Base-by-base conservation (phyloP, 1,140 invertebrate species). In the Linepithema humile region DNA sequence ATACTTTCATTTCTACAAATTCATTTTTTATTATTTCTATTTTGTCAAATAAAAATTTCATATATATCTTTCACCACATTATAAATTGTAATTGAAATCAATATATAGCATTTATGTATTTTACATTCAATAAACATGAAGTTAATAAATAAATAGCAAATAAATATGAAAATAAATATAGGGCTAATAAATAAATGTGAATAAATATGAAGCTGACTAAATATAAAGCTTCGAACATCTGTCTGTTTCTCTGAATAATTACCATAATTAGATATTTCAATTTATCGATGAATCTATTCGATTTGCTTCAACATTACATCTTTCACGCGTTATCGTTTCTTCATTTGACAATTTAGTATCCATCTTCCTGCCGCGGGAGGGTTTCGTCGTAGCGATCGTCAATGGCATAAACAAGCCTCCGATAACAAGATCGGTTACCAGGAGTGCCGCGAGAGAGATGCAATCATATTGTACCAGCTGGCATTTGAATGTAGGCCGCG, bases 401-500 rank as follows among this genome's bases (percentile, higher is more conserved):
- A 15, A 15, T 23, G 32, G 12, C 9, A 43, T 20, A 55, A 69
- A 57, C 64, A 80, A 80, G 48, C 64, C 48, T 80, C 69, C 48
- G n/a, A 43, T 48, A 35, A 48, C 40, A n/a, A 6, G 48, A 40
- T 55, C 48, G 23, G 23, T 53, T 80, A 43, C 45, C 38, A 40
- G 23, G 43, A 20, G 32, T 15, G 35, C 20, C 43, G 26, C 26
- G 43, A 32, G 45, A 69, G 65, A 78, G 62, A 53, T 20, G 9
- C 35, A 48, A 77, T 67, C 29, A 62, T 53, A 45, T 67, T 40
- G 64, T 23, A 55, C 38, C 75, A 80, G 35, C 35, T 80, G 75
- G 35, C 75, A 70, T 80, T 80, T 80, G 64, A 80, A 80, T 80
- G 75, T 80, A 80, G 75, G 75, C 75, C 75, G 48, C 64, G 48